Percentiles rank a stretch among this genome's conserved stretches.
phyloP scores from a whole-genome alignment of 2,888 invertebrate genomes.

The Synergus itoensis region DNA sequence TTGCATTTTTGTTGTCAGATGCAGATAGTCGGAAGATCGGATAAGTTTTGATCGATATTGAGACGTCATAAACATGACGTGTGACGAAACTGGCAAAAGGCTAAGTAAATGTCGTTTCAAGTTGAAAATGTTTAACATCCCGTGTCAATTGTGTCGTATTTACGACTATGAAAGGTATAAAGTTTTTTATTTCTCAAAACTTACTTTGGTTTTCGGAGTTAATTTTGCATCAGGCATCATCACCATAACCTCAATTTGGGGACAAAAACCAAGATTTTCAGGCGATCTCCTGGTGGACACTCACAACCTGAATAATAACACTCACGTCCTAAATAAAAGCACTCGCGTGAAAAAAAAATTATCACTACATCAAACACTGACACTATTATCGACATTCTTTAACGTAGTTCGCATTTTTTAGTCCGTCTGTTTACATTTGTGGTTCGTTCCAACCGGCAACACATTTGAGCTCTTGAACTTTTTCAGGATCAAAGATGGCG shows the following conservation, averaged over 20 bases:
- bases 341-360: not conserved
- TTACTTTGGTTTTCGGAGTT: not conserved
- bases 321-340: not conserved
- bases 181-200: not conserved
- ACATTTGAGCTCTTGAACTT: not conserved
- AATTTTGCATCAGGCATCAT: not conserved
- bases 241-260: not conserved
- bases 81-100: not conserved
- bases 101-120: not conserved
- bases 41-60: not conserved
- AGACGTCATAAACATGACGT: not conserved
- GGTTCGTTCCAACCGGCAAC: not conserved
- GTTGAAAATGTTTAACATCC: not conserved
- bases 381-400: not conserved
- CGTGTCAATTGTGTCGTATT: not conserved
- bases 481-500: not conserved
- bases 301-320: not conserved
- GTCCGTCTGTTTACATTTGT: not conserved
- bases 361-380: not conserved
- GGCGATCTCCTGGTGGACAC: not conserved
- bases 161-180: slow-evolving; percentile 10
- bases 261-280: not conserved
- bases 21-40: no score
- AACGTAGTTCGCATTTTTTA: not conserved
- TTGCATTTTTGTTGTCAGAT: not conserved